Base-by-base conservation (phyloP, 1,140 invertebrate genomes). In the Drosophila triauraria region DNA sequence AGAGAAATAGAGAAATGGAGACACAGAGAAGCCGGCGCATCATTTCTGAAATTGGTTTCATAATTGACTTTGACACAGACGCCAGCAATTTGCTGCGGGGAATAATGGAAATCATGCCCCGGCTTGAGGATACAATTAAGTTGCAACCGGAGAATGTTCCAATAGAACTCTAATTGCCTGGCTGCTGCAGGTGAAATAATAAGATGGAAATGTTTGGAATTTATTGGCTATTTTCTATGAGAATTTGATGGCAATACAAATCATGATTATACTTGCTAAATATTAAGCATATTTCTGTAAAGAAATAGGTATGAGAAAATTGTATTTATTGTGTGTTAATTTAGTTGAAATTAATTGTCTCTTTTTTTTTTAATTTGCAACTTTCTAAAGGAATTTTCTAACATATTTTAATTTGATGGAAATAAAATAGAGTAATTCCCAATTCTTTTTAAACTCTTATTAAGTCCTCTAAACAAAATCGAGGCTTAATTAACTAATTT, bases 31-130 rank as follows among this genome's bases (percentile, higher is more conserved):
- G 68, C 13, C 30, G 32, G 50, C 23, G 44, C 54, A 48, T 71
- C 69, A 71, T 70, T 71, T 72, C 27, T 42, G 65, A 51, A 80
- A 83, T 83, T 78, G 71, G 32, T 43, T 62, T 54, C 69, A 53
- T 87, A 82, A 86, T 86, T 87, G 79, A 79, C 75, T 82, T 87
- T 86, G 79, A 85, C 82, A 82, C 78, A 78, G 78, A 82, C 61
- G 61, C 56, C 80, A 56, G 64, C 60, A 77, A 50, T 47, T 57
- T 74, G 67, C 58, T 40, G 32, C 42, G 35, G 44, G 30, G 5
- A 60, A 67, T 69, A 61, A 42, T 20, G 58, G 46, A 47, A 77
- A 57, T 60, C 53, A 25, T 51, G 46, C 23, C 8, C 15, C 46
- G 70, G 46, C 32, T 30, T 69, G n/a, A 43, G 51, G 35, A 32